Base-by-base conservation (phyloP, 2,113 vertebrate species). In the Clarias macrocephalus region DNA sequence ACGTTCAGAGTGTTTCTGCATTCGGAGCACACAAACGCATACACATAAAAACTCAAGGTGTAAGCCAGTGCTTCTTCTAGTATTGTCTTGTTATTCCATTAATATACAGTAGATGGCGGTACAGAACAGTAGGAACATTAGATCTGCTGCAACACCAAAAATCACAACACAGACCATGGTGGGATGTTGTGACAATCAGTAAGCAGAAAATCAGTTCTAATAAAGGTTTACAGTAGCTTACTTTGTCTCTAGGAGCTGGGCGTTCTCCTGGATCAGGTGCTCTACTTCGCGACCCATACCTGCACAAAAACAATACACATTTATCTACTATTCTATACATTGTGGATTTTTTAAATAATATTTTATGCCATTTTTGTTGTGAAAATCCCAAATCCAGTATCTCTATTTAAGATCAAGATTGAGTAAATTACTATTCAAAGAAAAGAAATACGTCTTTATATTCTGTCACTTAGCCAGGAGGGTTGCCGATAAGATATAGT, bases 221-320 rank as follows among this genome's bases (percentile, higher is more conserved):
- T 33, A n/a, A 28, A 66, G 3, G 21, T 30, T 65, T 1, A 48
- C 0, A 62, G 91, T 89, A 91, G 28, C 96, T 94, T 94, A 99
- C 98, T 99, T 99, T 91, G 98, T 99, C 92, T 99, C 98, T 90
- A 99, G 92, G 57, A 99, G 96, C 91, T 99, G 98, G 30, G 97
- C 94, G 90, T 99, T 99, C 93, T 99, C 98, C 86, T 99, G 95
- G 92, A 99, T 99, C 52, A 99, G 97, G 94, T 99, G 98, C 89
- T 99, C 98, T 3, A 99, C 98, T 91, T 99, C 98, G 87, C 98
- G 97, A 81, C 98, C 98, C 98, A 99, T 99, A 93, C 98, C 98
- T 99, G 93, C 92, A 96, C 85, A 13, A 80, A 52, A 73, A 1
- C 11, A 83, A 63, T 2, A 82, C 52, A 54, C 5, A 16, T 19